A percentile compares a stretch with the other conserved stretches of the same genome.
Conservation (phyloP, 2,113 vertebrate genomes). For the Eonycteris spelaea region DNA sequence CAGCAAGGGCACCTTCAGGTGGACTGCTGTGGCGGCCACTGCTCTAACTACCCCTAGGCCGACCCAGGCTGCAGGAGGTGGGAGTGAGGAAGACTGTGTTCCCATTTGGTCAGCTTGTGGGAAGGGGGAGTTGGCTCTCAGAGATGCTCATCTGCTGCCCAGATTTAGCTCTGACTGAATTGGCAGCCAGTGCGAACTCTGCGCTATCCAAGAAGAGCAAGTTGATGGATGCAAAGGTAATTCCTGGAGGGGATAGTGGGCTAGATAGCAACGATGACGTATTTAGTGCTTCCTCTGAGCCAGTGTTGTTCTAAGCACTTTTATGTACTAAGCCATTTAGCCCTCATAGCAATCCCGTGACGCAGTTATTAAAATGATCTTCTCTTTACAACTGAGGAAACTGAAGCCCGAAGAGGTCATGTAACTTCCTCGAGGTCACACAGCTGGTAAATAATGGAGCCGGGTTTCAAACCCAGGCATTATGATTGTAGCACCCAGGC, state of each 20-base stretch:
- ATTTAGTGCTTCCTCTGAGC: neutral
- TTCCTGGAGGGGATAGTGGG: neutral
- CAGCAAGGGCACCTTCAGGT: neutral
- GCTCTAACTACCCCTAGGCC: neutral
- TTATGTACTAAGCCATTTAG: neutral
- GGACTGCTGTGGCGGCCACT: rapidly evolving
- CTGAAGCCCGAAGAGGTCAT: neutral
- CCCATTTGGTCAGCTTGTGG: neutral
- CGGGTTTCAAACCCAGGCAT: neutral
- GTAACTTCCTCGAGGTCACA: neutral
- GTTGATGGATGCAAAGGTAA: neutral
- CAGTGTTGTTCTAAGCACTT: neutral
- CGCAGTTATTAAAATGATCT: neutral
- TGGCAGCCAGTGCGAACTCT: neutral
- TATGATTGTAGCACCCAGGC: neutral
- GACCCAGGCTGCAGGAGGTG: too few species aligned
- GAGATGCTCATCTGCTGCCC: neutral
- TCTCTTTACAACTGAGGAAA: neutral
- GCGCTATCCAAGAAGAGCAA: rapidly evolving
- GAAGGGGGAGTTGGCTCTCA: neutral
- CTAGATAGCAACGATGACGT: neutral
- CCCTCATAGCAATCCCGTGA: neutral
- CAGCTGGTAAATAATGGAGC: neutral
- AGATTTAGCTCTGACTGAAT: neutral
- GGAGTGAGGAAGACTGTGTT: neutral